Evolutionary conservation across 1,140 invertebrate genomes (phyloP), one percentile per base, ranked within the genome.

Genomic region (Asobara japonica): DNA sequence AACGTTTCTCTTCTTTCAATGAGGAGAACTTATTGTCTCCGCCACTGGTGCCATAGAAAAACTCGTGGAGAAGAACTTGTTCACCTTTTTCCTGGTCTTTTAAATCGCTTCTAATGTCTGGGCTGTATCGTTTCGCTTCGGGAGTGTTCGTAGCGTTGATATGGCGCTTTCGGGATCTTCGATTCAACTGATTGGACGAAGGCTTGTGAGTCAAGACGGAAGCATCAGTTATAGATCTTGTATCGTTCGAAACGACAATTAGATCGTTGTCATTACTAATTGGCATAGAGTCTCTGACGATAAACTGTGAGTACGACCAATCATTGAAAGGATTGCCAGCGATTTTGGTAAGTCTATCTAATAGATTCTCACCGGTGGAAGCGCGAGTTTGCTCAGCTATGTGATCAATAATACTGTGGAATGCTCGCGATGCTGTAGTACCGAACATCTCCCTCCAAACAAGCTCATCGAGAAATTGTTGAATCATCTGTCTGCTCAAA

Each of bases 391-490:
- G 93, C 78, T 95, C 93, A 0, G 93, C 89, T 41, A 96, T 91
- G 81, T 96, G 94, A 5, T 84, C 74, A 4, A 96, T 91, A 48
- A 96, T 93, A 78, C 93, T 95, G 74, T 95, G 91, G 79, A 96
- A 97, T 0, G 94, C 92, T 78, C 92, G 89, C n/a, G 91, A 88
- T 0, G 94, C 89, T 7, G 93, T 92, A 2, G 89, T 88, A 0
- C 94, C 95, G 80, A 91, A 96, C 76, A 91, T 91, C 82, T 93
- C 91, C 73, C 92, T 80, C 94, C 94, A 95, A 10, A 94, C 93
- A 3, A 97, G 86, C 82, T 97, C 95, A 80, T 97, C 95, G 41
- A 97, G 85, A 82, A 96, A 96, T 80, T 96, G 94, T 81, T 96
- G 95, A 79, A 96, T 95, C 83, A 95, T 94, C 83, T 94, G 92